Percentiles rank a stretch among this genome's conserved stretches.
Conservation (phyloP, 2,888 invertebrate species). For the Xanthia togata region DNA sequence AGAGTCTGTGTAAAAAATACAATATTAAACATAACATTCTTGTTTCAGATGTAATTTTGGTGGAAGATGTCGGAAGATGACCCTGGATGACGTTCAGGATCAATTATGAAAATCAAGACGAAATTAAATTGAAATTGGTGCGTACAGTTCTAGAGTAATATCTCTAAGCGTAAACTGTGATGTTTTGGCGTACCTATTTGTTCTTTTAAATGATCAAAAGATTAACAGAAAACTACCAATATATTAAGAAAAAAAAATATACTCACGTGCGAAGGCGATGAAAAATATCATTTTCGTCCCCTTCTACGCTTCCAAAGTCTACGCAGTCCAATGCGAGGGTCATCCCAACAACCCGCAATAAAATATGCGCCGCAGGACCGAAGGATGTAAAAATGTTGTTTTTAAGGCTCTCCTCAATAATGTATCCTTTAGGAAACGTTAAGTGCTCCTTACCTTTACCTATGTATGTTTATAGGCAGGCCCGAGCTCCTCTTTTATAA, state of each 20-base stretch:
- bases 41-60: slow-evolving; percentile 15
- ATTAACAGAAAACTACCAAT: no score
- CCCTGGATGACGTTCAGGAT: neutral
- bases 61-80: neutral
- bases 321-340: slow-evolving; percentile 83
- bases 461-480: slow-evolving; percentile 72
- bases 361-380: slow-evolving; percentile 87
- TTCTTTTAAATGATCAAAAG: no score
- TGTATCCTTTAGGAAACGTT: slow-evolving; percentile 86
- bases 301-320: slow-evolving; percentile 73
- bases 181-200: no score
- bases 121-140: slow-evolving; percentile 1
- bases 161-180: neutral
- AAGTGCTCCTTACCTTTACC: slow-evolving; percentile 81
- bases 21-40: neutral
- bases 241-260: no score
- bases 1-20: neutral
- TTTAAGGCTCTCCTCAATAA: slow-evolving; percentile 87
- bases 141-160: no score
- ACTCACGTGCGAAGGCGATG: no score
- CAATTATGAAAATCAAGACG: neutral
- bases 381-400: slow-evolving; percentile 89
- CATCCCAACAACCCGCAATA: slow-evolving; percentile 87
- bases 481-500: slow-evolving; percentile 63
- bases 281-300: slow-evolving; percentile 22